Evolutionary conservation across 1,140 invertebrate species (phyloP).

Genomic region (Scaptomyza montana): DNA sequence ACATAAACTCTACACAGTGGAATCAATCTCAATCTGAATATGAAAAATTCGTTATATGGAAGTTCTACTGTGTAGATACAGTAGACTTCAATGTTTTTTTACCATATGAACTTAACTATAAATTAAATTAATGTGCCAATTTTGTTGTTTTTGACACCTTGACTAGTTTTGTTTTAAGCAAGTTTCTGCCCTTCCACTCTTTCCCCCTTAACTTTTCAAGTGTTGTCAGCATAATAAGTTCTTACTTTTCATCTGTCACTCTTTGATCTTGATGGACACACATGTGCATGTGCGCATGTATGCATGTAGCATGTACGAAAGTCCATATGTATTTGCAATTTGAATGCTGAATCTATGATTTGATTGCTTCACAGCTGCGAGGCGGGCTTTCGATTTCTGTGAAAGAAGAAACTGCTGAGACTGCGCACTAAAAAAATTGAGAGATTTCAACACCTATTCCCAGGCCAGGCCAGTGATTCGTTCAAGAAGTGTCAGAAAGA

Average conservation of each 20-base stretch:
- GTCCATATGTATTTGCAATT: not conserved
- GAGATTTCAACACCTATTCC: conserved; percentile 64
- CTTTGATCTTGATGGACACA: not conserved
- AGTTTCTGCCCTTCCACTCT: not conserved
- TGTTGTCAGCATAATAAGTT: not conserved
- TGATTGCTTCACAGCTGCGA: conserved; percentile 50
- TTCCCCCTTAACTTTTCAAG: not conserved
- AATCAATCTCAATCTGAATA: no score
- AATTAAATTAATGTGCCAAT: not conserved
- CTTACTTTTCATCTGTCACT: not conserved
- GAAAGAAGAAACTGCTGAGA: conserved; percentile 70
- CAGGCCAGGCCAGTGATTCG: conserved; percentile 10
- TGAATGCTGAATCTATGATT: conserved; percentile 40
- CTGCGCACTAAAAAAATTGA: conserved; percentile 11
- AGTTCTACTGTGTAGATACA: no score
- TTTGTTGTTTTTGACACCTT: not conserved
- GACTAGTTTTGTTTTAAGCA: not conserved
- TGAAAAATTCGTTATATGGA: no score
- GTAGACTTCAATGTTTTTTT: no score
- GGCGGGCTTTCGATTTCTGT: conserved; percentile 43
- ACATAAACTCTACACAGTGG: no score
- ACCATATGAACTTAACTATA: no score
- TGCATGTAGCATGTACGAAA: not conserved
- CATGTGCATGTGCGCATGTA: not conserved
- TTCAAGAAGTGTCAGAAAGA: conserved; percentile 10